These are phyloP conservation scores for Darevskia mixta DNA, from an alignment of 2,797 vertebrate genomes.

Conservation along the genomic window DNA sequence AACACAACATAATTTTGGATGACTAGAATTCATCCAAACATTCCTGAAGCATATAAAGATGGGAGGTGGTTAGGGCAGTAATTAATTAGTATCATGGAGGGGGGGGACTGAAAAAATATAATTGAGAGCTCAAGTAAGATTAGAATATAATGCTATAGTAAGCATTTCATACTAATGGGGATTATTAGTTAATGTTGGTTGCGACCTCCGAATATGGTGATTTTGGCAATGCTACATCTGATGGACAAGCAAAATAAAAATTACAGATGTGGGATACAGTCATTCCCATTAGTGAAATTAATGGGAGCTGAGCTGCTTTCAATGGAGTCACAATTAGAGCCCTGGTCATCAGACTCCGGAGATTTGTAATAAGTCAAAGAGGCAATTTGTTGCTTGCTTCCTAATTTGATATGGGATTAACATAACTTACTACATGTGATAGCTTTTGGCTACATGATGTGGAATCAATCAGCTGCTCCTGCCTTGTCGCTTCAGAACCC, in stretches of 20 bases:
- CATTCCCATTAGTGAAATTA: conserved; percentile 32
- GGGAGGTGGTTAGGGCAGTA: neutral
- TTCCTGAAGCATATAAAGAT: conserved; percentile 5
- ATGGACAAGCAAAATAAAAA: conserved; percentile 19
- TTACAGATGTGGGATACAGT: neutral
- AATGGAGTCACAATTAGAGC: conserved; percentile 19
- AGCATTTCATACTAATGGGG: neutral
- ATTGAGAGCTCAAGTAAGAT: neutral
- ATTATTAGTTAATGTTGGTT: conserved; percentile 9
- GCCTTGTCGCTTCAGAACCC: neutral
- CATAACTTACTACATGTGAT: conserved; percentile 1
- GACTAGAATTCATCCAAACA: neutral
- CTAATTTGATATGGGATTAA: conserved; percentile 31
- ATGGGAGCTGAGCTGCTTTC: conserved; percentile 11
- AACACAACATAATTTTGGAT: neutral
- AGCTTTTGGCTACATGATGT: neutral
- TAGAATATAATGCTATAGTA: conserved; percentile 9
- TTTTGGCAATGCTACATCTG: neutral
- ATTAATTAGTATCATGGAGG: conserved; percentile 3
- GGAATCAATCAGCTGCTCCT: conserved; percentile 10
- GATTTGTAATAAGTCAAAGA: conserved; percentile 4
- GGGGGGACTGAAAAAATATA: neutral
- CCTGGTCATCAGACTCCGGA: neutral
- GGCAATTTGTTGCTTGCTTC: neutral
- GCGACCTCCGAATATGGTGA: neutral